Evolutionary conservation across 2,888 invertebrate species (phyloP), one percentile per base, ranked within the genome.

Genomic region (Hydriomena furcata): DNA sequence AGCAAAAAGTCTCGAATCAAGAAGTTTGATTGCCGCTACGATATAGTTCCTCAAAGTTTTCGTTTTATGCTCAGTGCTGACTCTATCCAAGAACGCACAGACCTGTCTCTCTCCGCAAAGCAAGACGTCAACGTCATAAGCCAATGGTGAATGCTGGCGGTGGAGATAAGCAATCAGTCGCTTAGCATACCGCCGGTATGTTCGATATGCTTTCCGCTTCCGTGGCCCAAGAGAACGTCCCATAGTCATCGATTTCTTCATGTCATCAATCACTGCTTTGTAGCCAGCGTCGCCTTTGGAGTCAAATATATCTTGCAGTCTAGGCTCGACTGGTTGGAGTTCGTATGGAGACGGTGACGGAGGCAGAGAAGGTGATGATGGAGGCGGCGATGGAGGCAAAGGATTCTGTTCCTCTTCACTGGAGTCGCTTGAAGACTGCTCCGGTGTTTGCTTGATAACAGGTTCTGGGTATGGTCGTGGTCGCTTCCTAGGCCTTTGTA

Each of bases 181-280:
- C 55, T 91, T 91, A 0, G 91, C 91, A 52, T 91, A 91, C 1
- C 91, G 76, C 10, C 91, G 70, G 67, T 91, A 91, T 0, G 91
- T 91, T 20, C 91, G 70, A 42, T 91, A 91, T 0, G 82, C 85
- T 74, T 91, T 90, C 31, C 91, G 81, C 59, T 91, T 91, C 35
- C 85, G 76, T 0, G 90, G 67, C 3, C 91, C 86, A 0, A 91
- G 73, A 0, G 87, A 84, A 35, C 90, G 76, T 0, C 91, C 91
- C 85, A 89, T 86, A 0, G 84, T 85, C 91, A 91, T 91, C 0
- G 90, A 89, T 60, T 91, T 91, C 60, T 91, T 91, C 91, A 91
- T 91, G 17, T 91, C 91, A 58, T 91, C 91, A 8, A 91, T 91
- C 0, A 91, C 89, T 1, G 91, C 89, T 76, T 91, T 91, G 61